Percentiles rank a stretch among this genome's conserved stretches.
phyloP scores from a whole-genome alignment of 2,888 invertebrate species.

The Pediacus dermestoides region DNA sequence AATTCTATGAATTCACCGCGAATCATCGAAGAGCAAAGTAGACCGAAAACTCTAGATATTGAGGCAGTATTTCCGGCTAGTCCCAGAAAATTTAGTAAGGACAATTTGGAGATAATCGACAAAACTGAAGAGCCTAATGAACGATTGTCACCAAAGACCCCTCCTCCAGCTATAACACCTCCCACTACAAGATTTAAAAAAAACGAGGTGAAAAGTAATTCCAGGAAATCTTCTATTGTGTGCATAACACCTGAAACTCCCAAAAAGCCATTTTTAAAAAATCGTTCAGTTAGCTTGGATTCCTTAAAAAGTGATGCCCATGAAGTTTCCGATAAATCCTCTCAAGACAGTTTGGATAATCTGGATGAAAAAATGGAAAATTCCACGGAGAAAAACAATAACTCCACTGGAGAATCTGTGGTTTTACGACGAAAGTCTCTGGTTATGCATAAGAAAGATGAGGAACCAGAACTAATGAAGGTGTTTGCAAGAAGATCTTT shows the following conservation, averaged over 20 bases:
- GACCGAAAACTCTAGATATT: slow-evolving; percentile 33
- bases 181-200: slow-evolving; percentile 33
- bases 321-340: slow-evolving; percentile 26
- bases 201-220: slow-evolving; percentile 28
- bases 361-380: slow-evolving; percentile 33
- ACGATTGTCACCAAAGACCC: slow-evolving; percentile 15
- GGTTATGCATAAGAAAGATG: slow-evolving; percentile 56
- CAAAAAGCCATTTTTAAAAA: slow-evolving; percentile 53
- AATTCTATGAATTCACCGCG: slow-evolving; percentile 51
- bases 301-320: slow-evolving; percentile 38
- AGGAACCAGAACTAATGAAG: slow-evolving; percentile 76
- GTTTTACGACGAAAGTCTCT: slow-evolving; percentile 58
- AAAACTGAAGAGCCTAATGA: slow-evolving; percentile 29
- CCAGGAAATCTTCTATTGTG: slow-evolving; percentile 35
- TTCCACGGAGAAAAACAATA: slow-evolving; percentile 48
- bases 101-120: slow-evolving; percentile 48
- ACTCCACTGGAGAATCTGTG: slow-evolving; percentile 44
- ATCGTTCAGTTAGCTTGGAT: slow-evolving; percentile 55
- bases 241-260: slow-evolving; percentile 34
- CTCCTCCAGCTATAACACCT: slow-evolving; percentile 13
- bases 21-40: slow-evolving; percentile 32
- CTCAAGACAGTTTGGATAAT: slow-evolving; percentile 40
- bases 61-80: slow-evolving; percentile 21
- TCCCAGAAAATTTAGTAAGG: slow-evolving; percentile 38
- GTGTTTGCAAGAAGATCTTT: slow-evolving; percentile 78